Evolutionary conservation across 1,140 invertebrate genomes (phyloP), one percentile per base, ranked within the genome.

Genomic region (Leptopilina clavipes): DNA sequence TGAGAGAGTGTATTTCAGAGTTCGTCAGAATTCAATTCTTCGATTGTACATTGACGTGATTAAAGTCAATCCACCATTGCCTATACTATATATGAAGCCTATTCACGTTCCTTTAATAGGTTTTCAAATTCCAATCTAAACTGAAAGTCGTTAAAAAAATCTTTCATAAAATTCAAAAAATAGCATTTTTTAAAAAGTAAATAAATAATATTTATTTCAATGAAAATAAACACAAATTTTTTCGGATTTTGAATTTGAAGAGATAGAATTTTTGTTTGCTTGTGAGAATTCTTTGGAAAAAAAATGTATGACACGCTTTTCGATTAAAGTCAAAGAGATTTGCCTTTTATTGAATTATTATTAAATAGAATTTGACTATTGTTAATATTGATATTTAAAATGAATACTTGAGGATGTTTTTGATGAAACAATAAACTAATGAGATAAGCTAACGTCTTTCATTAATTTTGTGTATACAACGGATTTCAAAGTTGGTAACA

Each of bases 11-110:
- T 5, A 31, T 65, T 65, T 65, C 25, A 31, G 25, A 65, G 59
- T 65, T 31, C 22, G 25, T 65, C 59, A 65, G 59, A 65, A 65
- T 31, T 31, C 19, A 65, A 25, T 31, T 65, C 59, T 31, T 65
- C 59, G 22, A 65, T 65, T 65, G 59, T 22, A 65, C 59, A 65
- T n/a, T 65, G 5, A 37, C 22, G 11, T 14, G 59, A 65, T 65
- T 65, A 37, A 31, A 65, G 59, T 31, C 59, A 65, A 31, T 65
- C 22, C 12, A n/a, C 48, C 1, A 52, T 3, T 5, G 14, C 48
- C 14, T 40, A 54, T 18, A 54, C 18, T 18, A n/a, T 54, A 19
- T 54, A 8, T 54, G 9, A 9, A 54, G 19, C 7, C n/a, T n/a
- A 18, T 54, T 8, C 17, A 54, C 25, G 18, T 10, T 7, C 6